Conservation (phyloP, 2,888 invertebrate species). For the Lepidocyrtinus sp. region DNA sequence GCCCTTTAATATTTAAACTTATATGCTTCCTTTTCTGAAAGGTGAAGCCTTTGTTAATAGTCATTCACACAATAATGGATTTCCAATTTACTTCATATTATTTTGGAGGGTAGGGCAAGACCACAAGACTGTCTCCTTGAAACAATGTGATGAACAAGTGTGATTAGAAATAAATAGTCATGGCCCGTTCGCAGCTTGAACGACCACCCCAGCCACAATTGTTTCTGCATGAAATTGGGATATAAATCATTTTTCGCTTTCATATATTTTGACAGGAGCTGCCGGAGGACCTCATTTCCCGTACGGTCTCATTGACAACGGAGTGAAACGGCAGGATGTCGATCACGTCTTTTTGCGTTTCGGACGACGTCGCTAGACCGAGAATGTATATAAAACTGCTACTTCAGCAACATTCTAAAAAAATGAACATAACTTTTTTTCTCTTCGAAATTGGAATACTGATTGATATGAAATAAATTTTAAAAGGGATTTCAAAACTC, state of each 20-base stretch:
- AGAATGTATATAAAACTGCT: not conserved
- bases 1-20: too few species aligned
- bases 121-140: too few species aligned
- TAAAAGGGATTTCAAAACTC: not conserved
- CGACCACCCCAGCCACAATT: too few species aligned
- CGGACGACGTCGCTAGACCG: conserved; percentile 79
- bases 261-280: conserved; percentile 5
- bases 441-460: conserved; percentile 21
- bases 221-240: too few species aligned
- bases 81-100: too few species aligned
- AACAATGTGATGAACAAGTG: too few species aligned
- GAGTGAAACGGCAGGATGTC: conserved; percentile 88
- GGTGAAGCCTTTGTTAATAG: too few species aligned
- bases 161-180: too few species aligned
- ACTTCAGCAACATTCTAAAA: conserved; percentile 17
- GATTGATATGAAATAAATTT: conserved; percentile 2
- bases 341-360: conserved; percentile 93
- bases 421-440: not conserved
- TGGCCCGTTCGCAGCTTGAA: too few species aligned
- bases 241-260: conserved; percentile 1
- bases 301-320: conserved; percentile 75
- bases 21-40: too few species aligned
- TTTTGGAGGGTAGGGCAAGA: too few species aligned
- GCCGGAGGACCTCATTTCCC: conserved; percentile 55
- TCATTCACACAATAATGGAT: too few species aligned